These are phyloP conservation scores for Drosophila subsilvestris DNA, from an alignment of 2,888 invertebrate species.

Conservation along the genomic window DNA sequence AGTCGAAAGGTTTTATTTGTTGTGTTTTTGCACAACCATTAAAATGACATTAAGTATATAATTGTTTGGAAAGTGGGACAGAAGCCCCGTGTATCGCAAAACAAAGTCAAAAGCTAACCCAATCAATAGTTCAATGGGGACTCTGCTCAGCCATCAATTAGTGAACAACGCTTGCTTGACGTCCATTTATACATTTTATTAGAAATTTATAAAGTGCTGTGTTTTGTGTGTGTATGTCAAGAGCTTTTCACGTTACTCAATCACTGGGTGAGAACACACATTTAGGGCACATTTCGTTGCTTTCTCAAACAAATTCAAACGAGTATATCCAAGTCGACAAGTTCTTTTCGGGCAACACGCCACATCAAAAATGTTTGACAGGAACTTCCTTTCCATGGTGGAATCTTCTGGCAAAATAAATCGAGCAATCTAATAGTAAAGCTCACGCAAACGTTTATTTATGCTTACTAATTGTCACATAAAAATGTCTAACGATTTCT, in stretches of 20 bases:
- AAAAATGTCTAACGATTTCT: slow-evolving; percentile 34
- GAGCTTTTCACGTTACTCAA: slow-evolving; percentile 42
- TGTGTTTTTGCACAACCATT: slow-evolving; percentile 30
- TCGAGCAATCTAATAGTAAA: slow-evolving; percentile 12
- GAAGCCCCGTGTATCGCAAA: slow-evolving; percentile 4
- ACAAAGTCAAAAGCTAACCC: slow-evolving; percentile 29
- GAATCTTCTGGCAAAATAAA: slow-evolving; percentile 4
- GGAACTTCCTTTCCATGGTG: slow-evolving; percentile 40
- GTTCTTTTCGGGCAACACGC: slow-evolving; percentile 55
- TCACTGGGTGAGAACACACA: slow-evolving; percentile 26
- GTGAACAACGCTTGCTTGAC: slow-evolving; percentile 32
- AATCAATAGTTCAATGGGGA: slow-evolving; percentile 35
- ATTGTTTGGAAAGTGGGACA: slow-evolving; percentile 47
- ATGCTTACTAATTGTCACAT: slow-evolving; percentile 67
- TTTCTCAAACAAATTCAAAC: slow-evolving; percentile 45
- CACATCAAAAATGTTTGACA: slow-evolving; percentile 55
- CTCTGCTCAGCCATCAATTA: slow-evolving; percentile 30
- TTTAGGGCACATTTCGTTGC: slow-evolving; percentile 36
- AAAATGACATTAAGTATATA: slow-evolving; percentile 44
- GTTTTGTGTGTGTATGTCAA: slow-evolving; percentile 22
- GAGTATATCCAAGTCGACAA: slow-evolving; percentile 24
- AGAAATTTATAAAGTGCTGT: slow-evolving; percentile 31
- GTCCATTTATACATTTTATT: slow-evolving; percentile 30
- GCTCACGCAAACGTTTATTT: slow-evolving; percentile 61
- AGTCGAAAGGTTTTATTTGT: slow-evolving; percentile 13